Evolutionary conservation across 2,888 invertebrate species (phyloP), one percentile per base, ranked within the genome.

Genomic region (Cataglyphis cursor): DNA sequence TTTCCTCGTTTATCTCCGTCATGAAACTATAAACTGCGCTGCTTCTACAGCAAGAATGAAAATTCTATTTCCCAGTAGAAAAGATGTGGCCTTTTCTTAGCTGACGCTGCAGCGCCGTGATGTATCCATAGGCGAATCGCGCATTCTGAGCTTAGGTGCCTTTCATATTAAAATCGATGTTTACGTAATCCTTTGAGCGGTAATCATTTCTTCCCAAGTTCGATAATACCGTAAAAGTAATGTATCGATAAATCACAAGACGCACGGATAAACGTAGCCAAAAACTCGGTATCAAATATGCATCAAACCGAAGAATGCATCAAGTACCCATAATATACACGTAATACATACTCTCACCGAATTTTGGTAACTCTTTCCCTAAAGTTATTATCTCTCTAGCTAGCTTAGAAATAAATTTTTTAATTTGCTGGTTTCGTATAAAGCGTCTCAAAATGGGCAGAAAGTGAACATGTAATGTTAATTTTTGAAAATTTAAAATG

Each of bases 1-100:
- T 90, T 89, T 90, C 76, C 87, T 85, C 90, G 75, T 90, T 90
- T 87, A 88, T 83, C 84, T 82, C 82, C 85, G 74, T 76, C 88
- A 82, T 88, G 88, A 89, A 88, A 86, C 88, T 83, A 62, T 85
- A 85, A 89, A 88, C 70, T 70, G 68, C 31, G 68, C 35, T 31
- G 82, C 64, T 80, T 59, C 48, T 72, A 65, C 51, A n/a, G 70
- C 64, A 51, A 81, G 61, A 80, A 73, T 83, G 90, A 90, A 87
- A 87, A 88, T 90, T 90, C 90, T 85, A 90, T 90, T 88, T 88
- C 75, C 85, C 82, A 59, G 75, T 70, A 62, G 84, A 83, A 85
- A 86, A 86, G 83, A 80, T 54, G 85, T 8, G 82, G 75, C 82
- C 70, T 57, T 48, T 73, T 81, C 76, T 82, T 81, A 75, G 83